A percentile compares a stretch with the other conserved stretches of the same genome.
Conservation (phyloP, 2,113 vertebrate genomes). For the Protobothrops mucrosquamatus region DNA sequence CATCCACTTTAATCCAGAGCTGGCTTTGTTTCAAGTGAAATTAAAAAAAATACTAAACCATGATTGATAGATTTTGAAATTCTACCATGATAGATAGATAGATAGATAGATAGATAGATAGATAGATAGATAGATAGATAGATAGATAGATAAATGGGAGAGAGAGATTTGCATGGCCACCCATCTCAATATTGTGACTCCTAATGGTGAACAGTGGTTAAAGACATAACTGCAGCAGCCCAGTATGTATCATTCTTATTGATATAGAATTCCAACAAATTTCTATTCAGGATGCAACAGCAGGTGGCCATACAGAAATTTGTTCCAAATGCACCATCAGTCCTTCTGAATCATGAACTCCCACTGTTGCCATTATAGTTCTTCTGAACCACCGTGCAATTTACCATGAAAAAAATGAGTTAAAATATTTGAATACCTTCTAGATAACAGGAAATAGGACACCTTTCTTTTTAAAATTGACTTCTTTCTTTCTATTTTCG, state of each 20-base stretch:
- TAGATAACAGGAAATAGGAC: not conserved
- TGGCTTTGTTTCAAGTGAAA: not conserved
- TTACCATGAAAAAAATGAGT: not conserved
- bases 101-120: too few relatives aligned
- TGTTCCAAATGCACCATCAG: not conserved
- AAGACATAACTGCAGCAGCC: not conserved
- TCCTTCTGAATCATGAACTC: not conserved
- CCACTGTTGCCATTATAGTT: not conserved
- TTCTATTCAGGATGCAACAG: not conserved
- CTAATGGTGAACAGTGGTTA: not conserved
- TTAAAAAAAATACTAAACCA: not conserved
- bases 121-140: too few relatives aligned
- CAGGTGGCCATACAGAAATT: not conserved
- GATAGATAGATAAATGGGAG: not conserved
- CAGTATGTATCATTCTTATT: not conserved
- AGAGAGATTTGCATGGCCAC: not conserved
- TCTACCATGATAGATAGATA: too few relatives aligned
- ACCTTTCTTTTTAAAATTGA: not conserved
- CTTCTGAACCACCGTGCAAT: not conserved
- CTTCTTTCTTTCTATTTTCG: not conserved
- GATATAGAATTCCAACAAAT: not conserved
- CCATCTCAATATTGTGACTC: not conserved
- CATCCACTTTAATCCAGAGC: not conserved
- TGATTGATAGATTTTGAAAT: not conserved
- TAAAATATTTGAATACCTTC: not conserved